These are phyloP conservation scores for Theristicus caerulescens DNA, from an alignment of 2,113 vertebrate genomes.

Conservation along the genomic window DNA sequence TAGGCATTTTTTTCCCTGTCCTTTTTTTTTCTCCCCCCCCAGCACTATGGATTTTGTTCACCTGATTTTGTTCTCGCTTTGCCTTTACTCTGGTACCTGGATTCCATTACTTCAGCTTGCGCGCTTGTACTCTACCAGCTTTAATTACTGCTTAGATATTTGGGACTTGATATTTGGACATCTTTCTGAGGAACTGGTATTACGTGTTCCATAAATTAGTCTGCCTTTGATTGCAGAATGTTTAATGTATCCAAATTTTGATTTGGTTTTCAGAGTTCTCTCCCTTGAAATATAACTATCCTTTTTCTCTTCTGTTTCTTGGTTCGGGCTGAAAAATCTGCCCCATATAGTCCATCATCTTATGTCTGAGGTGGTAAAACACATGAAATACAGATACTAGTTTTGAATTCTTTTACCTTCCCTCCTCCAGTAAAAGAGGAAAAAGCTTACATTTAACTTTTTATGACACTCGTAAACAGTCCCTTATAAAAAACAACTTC, in stretches of 20 bases:
- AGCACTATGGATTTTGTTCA: not conserved
- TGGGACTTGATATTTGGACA: not conserved
- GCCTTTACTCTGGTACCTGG: not conserved
- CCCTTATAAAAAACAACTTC: accelerated
- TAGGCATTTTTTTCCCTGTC: not conserved
- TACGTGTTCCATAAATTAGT: not conserved
- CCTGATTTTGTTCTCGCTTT: not conserved
- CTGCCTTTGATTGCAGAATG: not conserved
- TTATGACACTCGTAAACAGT: not conserved
- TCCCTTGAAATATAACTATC: not conserved
- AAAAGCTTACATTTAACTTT: not conserved
- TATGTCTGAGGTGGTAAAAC: not conserved
- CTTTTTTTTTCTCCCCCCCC: accelerated
- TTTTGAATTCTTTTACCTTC: not conserved
- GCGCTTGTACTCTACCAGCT: not conserved
- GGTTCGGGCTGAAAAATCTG: not conserved
- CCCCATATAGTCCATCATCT: not conserved
- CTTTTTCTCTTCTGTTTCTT: not conserved
- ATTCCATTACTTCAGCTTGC: not conserved
- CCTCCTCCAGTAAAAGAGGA: not conserved
- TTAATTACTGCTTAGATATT: not conserved
- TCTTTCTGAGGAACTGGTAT: not conserved
- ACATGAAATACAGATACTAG: not conserved
- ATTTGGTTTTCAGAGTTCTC: not conserved
- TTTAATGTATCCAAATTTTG: not conserved